Base-by-base conservation (phyloP, 1,140 invertebrate species). In the Orchestia grillus region DNA sequence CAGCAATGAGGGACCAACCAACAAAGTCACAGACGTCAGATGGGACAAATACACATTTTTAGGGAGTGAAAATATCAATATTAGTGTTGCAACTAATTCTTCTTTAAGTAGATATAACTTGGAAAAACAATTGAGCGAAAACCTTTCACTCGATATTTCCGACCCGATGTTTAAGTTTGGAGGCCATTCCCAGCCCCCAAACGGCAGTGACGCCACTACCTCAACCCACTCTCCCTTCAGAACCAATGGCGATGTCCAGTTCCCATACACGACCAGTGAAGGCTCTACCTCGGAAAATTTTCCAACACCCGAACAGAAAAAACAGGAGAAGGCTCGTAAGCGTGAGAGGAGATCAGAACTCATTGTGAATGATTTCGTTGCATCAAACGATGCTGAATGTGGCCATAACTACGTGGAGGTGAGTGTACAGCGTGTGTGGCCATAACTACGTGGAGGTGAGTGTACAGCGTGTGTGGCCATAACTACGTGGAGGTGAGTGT, bases 361-460 rank as follows among this genome's bases (percentile, higher is more conserved):
- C 41, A 41, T 4, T 4, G 15, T 90, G n/a, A 3, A 42, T 90
- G 41, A 44, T 44, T 19, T 90, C 28, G 41, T 36, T 23, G 95
- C 94, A 28, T 53, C 47, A 96, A 40, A 42, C 94, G 23, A 88
- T 23, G 0, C 19, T 19, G 19, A 53, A 96, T 42, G 53, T 43
- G 40, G 96, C 97, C 62, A 97, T n/a, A 43, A 95, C 96, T n/a
- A 92, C 95, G 0, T 96, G 97, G 43, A 95, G 62, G 0, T 96
- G 91, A 41, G 96, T 91, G 23, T 91, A 96, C 16, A 97, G 97
- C 88, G 96, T 96, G 16, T 96, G 97, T 87, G 87, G 87, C 4
- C 87, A n/a, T 15, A 87, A 53, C 19, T 53, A 53, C n/a, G 47
- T 19, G 19, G 19, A 53, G 19, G 6, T 53, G 6, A 53, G 19